Conservation (phyloP, 2,113 vertebrate species). For the Upupa epops region DNA sequence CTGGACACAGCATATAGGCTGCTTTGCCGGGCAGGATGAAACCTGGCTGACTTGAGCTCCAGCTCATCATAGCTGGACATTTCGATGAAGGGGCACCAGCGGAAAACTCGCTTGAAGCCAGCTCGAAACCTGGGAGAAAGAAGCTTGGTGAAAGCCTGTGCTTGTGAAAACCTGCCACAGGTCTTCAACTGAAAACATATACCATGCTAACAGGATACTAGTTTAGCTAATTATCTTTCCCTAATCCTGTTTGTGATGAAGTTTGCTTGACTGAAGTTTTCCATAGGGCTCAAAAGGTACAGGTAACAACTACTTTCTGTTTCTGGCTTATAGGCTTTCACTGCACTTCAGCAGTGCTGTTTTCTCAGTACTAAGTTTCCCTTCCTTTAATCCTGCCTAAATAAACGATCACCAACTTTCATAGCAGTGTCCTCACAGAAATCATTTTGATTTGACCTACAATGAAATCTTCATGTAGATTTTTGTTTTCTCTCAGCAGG, state of each 20-base stretch:
- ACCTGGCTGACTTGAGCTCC: constrained; percentile 85
- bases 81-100: constrained; percentile 94
- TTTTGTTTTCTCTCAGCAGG: neutral
- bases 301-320: neutral
- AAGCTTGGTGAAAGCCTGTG: neutral
- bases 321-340: neutral
- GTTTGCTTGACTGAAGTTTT: neutral
- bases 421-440: neutral
- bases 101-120: constrained; percentile 92
- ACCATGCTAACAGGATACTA: neutral
- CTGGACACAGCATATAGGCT: constrained; percentile 90
- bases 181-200: neutral
- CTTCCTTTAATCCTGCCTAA: neutral
- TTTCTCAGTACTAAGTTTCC: neutral
- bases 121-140: constrained; percentile 86
- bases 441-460: neutral
- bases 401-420: neutral
- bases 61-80: constrained; percentile 90
- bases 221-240: neutral
- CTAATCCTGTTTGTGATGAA: neutral
- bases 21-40: constrained; percentile 86
- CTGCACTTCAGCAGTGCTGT: neutral
- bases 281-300: neutral
- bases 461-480: neutral
- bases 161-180: neutral